Evolutionary conservation across 2,113 vertebrate genomes (phyloP), one percentile per base, ranked within the genome.

Genomic region (Lethenteron camtschaticum): DNA sequence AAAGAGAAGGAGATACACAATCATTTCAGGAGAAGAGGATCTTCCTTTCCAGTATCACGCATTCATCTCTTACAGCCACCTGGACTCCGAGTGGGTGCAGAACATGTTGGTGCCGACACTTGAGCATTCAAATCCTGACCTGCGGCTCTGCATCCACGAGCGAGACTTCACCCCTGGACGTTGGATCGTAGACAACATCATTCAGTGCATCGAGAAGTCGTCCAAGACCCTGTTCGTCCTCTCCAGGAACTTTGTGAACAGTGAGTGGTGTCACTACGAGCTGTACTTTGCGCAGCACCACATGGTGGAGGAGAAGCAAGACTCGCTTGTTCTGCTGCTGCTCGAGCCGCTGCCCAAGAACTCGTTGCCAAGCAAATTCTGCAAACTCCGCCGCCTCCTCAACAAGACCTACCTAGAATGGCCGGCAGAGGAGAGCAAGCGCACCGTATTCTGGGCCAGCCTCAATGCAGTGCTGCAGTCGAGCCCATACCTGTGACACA

Each of bases 181-280:
- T n/a, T 87, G 85, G 85, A 89, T 91, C 1, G 76, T 85, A 69
- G 88, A 90, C 78, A 89, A 88, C 74, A 88, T 94, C 75, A 85
- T 91, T 0, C 83, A 82, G 68, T 84, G 78, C 71, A 92, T 89
- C 0, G 89, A 95, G 71, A 84, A 78, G 74, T 91, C 87, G 76
- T 80, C 76, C 60, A 82, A 81, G 6, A 86, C 86, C 0, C 73
- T 91, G 57, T 92, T 91, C 59, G 76, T 95, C 75, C 81, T 94
- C 3, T 92, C 89, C 0, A 78, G 86, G 73, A 84, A 87, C 75
- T 95, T 95, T 20, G 84, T 95, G 58, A 80, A 70, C 72, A 94
- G 87, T 0, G 88, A 92, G 72, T 95, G 90, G 90, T 95, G 90
- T 77, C 86, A 83, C n/a, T 94, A 92, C 0, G 90, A 95, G 72